Conservation (phyloP, 1,140 invertebrate genomes). For the Drosophila tristis region DNA sequence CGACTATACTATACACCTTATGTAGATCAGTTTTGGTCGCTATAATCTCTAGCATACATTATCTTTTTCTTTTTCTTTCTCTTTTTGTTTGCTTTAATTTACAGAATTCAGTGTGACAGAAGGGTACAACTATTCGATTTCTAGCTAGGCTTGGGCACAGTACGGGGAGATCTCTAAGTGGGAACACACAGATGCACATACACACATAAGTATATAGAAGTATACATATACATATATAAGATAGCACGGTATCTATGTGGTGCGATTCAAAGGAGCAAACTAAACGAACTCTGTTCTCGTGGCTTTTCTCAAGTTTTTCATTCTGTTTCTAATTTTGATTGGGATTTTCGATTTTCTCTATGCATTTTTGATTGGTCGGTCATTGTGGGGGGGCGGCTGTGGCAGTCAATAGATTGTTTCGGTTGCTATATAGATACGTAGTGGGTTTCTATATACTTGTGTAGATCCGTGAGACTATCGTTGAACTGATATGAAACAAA, state of each 20-base stretch:
- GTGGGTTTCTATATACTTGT: neutral
- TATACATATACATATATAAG: slow-evolving; percentile 12
- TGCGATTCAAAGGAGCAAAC: slow-evolving; percentile 42
- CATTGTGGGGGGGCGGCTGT: slow-evolving; percentile 13
- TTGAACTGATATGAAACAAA: slow-evolving; percentile 72
- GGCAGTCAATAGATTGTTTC: slow-evolving; percentile 71
- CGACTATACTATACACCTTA: slow-evolving; percentile 59
- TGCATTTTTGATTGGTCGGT: neutral
- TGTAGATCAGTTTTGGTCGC: slow-evolving; percentile 69
- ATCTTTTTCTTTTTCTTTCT: neutral
- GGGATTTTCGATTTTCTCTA: neutral
- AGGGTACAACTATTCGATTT: slow-evolving; percentile 49
- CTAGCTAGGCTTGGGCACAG: slow-evolving; percentile 36
- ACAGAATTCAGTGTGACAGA: slow-evolving; percentile 26
- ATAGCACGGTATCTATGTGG: slow-evolving; percentile 28
- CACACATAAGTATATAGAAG: slow-evolving; percentile 30
- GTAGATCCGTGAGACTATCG: neutral
- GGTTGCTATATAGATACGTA: neutral
- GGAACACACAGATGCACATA: slow-evolving; percentile 22
- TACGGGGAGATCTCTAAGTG: slow-evolving; percentile 31
- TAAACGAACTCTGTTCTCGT: slow-evolving; percentile 21
- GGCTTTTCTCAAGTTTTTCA: no score
- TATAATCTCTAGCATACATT: slow-evolving; percentile 34
- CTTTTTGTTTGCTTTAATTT: slow-evolving; percentile 5
- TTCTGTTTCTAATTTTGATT: slow-evolving; percentile 21